These are phyloP conservation scores for Margaritifera margaritifera DNA, from an alignment of 2,888 invertebrate species.

Conservation along the genomic window DNA sequence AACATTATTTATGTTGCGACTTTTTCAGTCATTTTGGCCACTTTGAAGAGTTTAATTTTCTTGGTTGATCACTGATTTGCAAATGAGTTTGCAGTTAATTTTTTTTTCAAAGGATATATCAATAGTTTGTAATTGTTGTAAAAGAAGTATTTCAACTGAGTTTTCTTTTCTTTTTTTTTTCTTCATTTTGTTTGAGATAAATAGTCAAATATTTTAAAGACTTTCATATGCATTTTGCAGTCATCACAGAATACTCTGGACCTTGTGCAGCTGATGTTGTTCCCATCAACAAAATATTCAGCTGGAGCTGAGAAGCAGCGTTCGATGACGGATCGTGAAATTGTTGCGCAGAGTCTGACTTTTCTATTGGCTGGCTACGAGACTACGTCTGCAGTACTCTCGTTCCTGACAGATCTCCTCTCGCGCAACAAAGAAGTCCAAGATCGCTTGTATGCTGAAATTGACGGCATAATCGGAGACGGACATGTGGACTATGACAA, in stretches of 20 bases:
- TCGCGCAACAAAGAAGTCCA: constrained; percentile 74
- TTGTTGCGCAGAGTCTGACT: constrained; percentile 70
- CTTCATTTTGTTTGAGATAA: too few species aligned
- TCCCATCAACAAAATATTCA: constrained; percentile 45
- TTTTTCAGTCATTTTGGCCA: too few species aligned
- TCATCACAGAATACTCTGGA: constrained; percentile 57
- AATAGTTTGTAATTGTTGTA: too few species aligned
- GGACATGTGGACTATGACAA: constrained; percentile 65
- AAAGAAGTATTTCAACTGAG: too few species aligned
- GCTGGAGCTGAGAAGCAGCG: constrained; percentile 17
- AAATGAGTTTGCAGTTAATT: too few species aligned
- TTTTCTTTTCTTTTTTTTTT: too few species aligned
- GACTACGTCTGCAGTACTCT: constrained; percentile 75
- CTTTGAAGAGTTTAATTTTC: too few species aligned
- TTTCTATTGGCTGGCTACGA: constrained; percentile 76
- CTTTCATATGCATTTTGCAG: constrained; percentile 30
- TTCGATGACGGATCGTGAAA: constrained; percentile 60
- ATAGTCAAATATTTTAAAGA: neutral
- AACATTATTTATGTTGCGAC: too few species aligned
- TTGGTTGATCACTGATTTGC: too few species aligned
- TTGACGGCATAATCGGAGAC: constrained; percentile 60
- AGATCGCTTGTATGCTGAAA: constrained; percentile 71
- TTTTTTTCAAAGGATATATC: too few species aligned
- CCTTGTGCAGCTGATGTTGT: constrained; percentile 73
- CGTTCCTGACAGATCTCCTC: constrained; percentile 73